Evolutionary conservation across 1,140 invertebrate species (phyloP).

Genomic region (Apis cerana): DNA sequence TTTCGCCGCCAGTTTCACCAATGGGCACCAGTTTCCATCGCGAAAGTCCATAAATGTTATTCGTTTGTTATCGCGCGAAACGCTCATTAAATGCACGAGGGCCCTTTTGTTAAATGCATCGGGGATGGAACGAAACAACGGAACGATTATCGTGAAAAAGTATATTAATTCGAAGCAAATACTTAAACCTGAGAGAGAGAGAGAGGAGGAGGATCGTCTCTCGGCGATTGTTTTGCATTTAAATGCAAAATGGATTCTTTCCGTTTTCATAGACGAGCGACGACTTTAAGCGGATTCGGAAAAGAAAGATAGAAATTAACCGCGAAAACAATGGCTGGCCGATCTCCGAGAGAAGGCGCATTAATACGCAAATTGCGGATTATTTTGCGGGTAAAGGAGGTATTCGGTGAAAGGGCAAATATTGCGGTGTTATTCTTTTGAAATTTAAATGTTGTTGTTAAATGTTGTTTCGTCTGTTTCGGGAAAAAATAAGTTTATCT

Average conservation of each 20-base stretch:
- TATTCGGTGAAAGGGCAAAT: not conserved
- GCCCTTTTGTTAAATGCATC: not conserved
- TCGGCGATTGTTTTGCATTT: not conserved
- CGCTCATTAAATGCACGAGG: too few relatives aligned
- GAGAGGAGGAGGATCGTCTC: too few relatives aligned
- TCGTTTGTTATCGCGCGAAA: not conserved
- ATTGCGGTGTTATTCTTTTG: too few relatives aligned
- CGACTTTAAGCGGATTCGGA: not conserved
- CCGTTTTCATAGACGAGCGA: not conserved
- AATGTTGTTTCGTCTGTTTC: too few relatives aligned
- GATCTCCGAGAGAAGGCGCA: not conserved
- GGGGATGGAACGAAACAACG: not conserved
- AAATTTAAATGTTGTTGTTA: too few relatives aligned
- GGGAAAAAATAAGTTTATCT: too few relatives aligned
- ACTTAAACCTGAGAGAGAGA: not conserved
- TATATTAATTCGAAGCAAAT: not conserved
- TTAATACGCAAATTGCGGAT: not conserved
- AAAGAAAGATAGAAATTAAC: constrained; percentile 15
- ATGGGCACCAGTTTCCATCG: not conserved
- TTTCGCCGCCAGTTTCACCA: not conserved
- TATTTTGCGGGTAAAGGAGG: not conserved
- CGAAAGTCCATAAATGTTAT: not conserved
- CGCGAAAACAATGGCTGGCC: not conserved
- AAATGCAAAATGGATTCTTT: not conserved
- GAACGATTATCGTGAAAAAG: not conserved